Evolutionary conservation across 2,113 vertebrate species (phyloP).

Genomic region (Xerus inauris): DNA sequence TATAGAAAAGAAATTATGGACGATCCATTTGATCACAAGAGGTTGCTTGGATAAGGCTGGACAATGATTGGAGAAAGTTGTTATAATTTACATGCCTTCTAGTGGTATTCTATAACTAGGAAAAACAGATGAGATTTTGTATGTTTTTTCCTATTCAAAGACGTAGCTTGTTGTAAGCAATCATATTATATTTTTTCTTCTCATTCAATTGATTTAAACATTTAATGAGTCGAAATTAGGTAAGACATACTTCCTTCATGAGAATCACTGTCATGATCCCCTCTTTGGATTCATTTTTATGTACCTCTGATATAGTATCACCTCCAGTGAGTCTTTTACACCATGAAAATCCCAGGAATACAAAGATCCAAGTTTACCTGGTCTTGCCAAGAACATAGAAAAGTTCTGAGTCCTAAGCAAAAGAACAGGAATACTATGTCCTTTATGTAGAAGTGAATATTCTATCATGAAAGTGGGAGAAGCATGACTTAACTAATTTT

Average conservation of each 20-base stretch:
- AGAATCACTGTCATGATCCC: background rate
- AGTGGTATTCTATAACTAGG: too few species aligned
- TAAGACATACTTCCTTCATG: background rate
- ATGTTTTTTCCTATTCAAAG: too few species aligned
- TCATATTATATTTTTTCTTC: too few species aligned
- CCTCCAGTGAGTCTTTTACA: background rate
- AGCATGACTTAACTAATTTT: background rate
- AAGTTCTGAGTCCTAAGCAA: background rate
- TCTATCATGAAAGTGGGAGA: background rate
- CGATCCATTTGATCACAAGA: background rate
- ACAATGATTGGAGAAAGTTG: background rate
- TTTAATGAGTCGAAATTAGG: too few species aligned
- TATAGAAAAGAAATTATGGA: background rate
- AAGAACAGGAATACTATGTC: background rate
- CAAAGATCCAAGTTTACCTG: background rate
- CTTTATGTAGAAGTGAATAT: background rate
- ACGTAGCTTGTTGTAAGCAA: too few species aligned
- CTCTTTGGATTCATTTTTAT: background rate
- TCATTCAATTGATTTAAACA: too few species aligned
- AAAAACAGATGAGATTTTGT: too few species aligned
- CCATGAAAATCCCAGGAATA: background rate
- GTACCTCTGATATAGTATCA: background rate
- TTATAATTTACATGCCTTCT: too few species aligned
- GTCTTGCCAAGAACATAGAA: background rate
- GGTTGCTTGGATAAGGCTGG: too few species aligned